Evolutionary conservation across 1,140 invertebrate species (phyloP).

Genomic region (Heliconius congener): DNA sequence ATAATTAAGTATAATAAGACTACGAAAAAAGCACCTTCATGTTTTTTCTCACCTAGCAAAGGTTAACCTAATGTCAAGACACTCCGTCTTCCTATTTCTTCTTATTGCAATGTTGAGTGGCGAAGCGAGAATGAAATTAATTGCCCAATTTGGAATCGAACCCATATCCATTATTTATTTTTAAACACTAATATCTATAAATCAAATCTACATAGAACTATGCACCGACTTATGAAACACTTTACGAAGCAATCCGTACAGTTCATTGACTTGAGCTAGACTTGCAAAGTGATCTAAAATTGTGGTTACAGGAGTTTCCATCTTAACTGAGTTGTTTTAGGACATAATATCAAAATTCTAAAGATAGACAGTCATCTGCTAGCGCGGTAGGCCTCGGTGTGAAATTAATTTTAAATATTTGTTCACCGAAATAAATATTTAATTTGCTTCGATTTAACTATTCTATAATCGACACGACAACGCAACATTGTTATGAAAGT

Average conservation of each 20-base stretch:
- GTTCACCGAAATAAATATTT: neutral
- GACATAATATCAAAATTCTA: neutral
- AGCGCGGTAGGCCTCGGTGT: neutral
- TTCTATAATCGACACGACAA: neutral
- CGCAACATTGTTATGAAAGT: neutral
- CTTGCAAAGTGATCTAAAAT: conserved; percentile 29
- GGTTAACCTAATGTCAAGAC: no score
- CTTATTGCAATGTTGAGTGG: no score
- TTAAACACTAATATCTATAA: neutral
- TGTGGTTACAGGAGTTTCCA: conserved; percentile 23
- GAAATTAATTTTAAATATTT: neutral
- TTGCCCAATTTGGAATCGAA: no score
- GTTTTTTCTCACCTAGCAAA: no score
- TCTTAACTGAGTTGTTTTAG: conserved; percentile 16
- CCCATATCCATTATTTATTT: no score
- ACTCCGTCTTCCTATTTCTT: no score
- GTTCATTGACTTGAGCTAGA: conserved; percentile 38
- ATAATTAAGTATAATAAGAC: no score
- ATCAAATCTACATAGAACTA: neutral
- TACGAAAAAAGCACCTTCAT: no score
- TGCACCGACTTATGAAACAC: conserved; percentile 13
- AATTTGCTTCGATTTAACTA: neutral
- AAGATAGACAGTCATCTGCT: neutral
- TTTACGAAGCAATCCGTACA: conserved; percentile 10
- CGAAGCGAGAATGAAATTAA: no score